Conservation (phyloP, 2,888 invertebrate genomes). For the Trichogramma dendrolimi region DNA sequence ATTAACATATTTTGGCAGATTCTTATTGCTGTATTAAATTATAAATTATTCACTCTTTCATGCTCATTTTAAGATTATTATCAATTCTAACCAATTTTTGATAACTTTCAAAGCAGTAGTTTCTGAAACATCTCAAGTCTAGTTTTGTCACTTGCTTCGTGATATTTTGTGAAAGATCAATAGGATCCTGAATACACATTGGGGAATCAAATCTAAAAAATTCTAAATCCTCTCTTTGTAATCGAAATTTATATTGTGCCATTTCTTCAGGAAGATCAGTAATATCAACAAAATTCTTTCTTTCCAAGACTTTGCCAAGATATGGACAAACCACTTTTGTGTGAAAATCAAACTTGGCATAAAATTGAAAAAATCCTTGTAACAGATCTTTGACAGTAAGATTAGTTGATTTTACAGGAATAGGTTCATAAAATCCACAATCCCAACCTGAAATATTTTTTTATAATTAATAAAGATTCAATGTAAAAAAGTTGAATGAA, state of each 20-base stretch:
- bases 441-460: slow-evolving; percentile 43
- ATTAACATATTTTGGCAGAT: too few species aligned
- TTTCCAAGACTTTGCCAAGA: slow-evolving; percentile 49
- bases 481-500: neutral
- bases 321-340: slow-evolving; percentile 51
- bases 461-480: neutral
- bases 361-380: slow-evolving; percentile 51
- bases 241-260: slow-evolving; percentile 18
- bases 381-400: slow-evolving; percentile 39
- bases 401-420: slow-evolving; percentile 5
- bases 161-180: slow-evolving; percentile 59
- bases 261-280: slow-evolving; percentile 32
- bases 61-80: too few species aligned
- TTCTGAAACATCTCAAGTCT: slow-evolving; percentile 14
- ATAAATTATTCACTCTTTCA: too few species aligned
- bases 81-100: too few species aligned
- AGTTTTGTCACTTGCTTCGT: slow-evolving; percentile 51
- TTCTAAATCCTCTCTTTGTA: slow-evolving; percentile 33
- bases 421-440: slow-evolving; percentile 24
- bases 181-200: slow-evolving; percentile 61
- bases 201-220: slow-evolving; percentile 48
- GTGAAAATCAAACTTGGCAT: slow-evolving; percentile 49
- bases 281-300: slow-evolving; percentile 46
- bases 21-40: too few species aligned
- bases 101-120: slow-evolving; percentile 19